These are phyloP conservation scores for Hirundo rustica DNA, from an alignment of 2,797 vertebrate genomes.

Conservation along the genomic window DNA sequence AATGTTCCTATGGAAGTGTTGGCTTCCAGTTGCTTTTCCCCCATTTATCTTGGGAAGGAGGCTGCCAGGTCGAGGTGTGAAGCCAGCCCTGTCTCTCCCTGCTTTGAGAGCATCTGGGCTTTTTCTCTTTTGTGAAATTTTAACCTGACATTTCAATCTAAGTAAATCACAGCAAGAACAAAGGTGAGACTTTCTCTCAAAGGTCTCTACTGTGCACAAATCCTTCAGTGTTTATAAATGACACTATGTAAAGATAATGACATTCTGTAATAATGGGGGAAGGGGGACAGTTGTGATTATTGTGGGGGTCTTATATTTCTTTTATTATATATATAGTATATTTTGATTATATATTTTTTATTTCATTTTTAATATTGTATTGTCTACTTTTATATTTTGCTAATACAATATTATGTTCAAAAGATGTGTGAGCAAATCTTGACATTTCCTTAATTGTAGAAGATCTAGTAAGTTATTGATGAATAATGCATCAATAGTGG, in stretches of 20 bases:
- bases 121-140: not conserved
- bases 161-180: not conserved
- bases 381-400: not conserved
- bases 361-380: not conserved
- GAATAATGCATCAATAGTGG: not conserved
- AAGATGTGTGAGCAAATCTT: conserved; percentile 13
- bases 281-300: rapidly evolving
- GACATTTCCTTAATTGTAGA: conserved; percentile 47
- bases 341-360: not conserved
- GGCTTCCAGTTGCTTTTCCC: not conserved
- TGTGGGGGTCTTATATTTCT: not conserved
- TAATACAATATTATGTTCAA: conserved; percentile 31
- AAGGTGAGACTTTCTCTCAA: not conserved
- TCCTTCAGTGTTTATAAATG: not conserved
- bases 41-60: not conserved
- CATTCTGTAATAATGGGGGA: not conserved
- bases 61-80: not conserved
- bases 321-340: not conserved
- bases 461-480: not conserved
- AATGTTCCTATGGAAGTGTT: not conserved
- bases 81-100: not conserved
- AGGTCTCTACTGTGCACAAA: not conserved
- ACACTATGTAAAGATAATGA: too few species aligned
- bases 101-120: not conserved
- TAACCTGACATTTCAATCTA: not conserved